Conservation (phyloP, 2,888 invertebrate genomes). For the Heteromurus nitidus region DNA sequence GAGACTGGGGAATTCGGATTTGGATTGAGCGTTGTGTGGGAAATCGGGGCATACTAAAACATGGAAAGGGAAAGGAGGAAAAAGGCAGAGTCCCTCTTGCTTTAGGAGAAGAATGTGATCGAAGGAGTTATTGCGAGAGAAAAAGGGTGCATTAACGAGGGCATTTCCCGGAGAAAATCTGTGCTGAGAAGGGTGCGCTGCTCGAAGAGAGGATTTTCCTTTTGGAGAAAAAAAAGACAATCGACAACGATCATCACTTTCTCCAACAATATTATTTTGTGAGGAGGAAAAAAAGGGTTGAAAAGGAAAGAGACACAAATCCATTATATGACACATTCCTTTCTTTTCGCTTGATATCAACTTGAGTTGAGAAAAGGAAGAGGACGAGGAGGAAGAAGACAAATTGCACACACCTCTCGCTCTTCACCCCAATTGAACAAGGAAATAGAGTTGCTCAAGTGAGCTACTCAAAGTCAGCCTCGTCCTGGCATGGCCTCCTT, state of each 20-base stretch:
- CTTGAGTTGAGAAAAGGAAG: background rate
- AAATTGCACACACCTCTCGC: constrained; percentile 57
- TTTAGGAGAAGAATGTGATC: too few relatives aligned
- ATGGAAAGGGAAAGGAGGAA: background rate
- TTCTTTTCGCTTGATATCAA: background rate
- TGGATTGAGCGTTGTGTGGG: too few relatives aligned
- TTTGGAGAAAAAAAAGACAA: too few relatives aligned
- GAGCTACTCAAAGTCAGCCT: constrained; percentile 29
- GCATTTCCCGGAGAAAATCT: too few relatives aligned
- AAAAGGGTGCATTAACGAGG: too few relatives aligned
- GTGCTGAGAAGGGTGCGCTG: too few relatives aligned
- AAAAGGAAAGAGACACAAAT: background rate
- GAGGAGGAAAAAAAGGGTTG: constrained; percentile 9
- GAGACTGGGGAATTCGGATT: too few relatives aligned
- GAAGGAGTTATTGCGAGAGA: too few relatives aligned
- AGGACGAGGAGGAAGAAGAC: constrained; percentile 16
- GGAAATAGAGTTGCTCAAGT: constrained; percentile 40
- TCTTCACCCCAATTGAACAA: constrained; percentile 62
- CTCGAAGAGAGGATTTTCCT: too few relatives aligned
- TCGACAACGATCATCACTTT: too few relatives aligned
- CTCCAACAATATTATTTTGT: background rate
- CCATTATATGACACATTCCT: background rate
- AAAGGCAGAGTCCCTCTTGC: too few relatives aligned
- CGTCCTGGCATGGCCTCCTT: too few relatives aligned
- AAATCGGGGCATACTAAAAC: background rate